Evolutionary conservation across 2,113 vertebrate genomes (phyloP).

Genomic region (Pedetes capensis): DNA sequence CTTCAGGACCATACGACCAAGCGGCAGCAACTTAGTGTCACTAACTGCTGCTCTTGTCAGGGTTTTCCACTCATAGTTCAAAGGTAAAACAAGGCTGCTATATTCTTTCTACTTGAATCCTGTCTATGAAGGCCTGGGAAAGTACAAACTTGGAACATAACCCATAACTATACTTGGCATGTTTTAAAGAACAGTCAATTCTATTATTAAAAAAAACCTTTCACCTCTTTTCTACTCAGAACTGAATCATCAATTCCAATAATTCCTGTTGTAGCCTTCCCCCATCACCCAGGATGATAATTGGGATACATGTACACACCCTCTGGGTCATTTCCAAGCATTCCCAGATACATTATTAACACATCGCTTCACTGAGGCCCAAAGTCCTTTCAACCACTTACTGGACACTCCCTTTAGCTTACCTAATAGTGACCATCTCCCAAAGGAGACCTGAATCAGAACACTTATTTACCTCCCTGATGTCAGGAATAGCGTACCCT

Average conservation of each 20-base stretch:
- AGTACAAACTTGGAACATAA: constrained; percentile 20
- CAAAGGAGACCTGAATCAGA: not conserved
- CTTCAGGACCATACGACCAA: not conserved
- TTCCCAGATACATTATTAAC: not conserved
- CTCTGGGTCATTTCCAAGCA: not conserved
- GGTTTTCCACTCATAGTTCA: not conserved
- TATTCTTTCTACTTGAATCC: not conserved
- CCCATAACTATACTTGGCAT: not conserved
- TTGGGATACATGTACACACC: accelerated
- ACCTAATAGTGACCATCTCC: not conserved
- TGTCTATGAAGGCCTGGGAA: not conserved
- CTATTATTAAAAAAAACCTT: not conserved
- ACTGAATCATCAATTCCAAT: constrained; percentile 51
- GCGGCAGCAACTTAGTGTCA: not conserved
- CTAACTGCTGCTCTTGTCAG: not conserved
- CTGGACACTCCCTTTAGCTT: not conserved
- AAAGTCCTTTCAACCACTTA: not conserved
- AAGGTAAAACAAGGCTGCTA: not conserved
- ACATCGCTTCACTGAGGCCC: not conserved
- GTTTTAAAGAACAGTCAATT: not conserved
- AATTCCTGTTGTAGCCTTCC: not conserved
- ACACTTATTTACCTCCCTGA: not conserved
- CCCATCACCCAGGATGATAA: not conserved
- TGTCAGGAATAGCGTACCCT: not conserved
- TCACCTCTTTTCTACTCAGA: not conserved